Evolutionary conservation across 2,888 invertebrate species (phyloP).

Genomic region (Drosophila falleni): DNA sequence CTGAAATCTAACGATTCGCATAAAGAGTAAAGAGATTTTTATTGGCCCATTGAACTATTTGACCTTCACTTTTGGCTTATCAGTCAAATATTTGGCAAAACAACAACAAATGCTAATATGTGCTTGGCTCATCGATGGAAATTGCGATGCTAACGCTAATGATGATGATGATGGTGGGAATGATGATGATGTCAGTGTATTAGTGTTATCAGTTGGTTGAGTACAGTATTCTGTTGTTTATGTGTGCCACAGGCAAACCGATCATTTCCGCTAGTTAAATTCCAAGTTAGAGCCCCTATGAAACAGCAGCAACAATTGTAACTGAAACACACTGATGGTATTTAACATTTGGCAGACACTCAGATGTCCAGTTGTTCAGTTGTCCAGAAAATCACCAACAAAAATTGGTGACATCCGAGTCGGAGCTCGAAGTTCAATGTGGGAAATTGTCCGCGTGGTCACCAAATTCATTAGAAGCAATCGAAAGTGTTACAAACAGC

Average conservation of each 20-base stretch:
- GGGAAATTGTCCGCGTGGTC: slow-evolving; percentile 9
- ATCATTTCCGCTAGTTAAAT: slow-evolving; percentile 54
- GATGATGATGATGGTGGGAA: slow-evolving; percentile 2
- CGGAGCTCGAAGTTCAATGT: slow-evolving; percentile 15
- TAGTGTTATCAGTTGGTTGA: slow-evolving; percentile 41
- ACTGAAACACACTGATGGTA: slow-evolving; percentile 20
- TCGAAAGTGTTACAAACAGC: slow-evolving; percentile 70
- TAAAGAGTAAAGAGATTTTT: slow-evolving; percentile 30
- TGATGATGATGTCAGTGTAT: slow-evolving; percentile 54
- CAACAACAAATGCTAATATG: slow-evolving; percentile 16
- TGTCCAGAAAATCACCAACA: slow-evolving; percentile 2
- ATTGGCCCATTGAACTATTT: slow-evolving; percentile 54
- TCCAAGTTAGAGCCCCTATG: slow-evolving; percentile 37
- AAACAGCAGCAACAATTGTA: slow-evolving; percentile 9
- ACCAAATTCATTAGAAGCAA: slow-evolving; percentile 50
- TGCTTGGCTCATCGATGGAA: neutral
- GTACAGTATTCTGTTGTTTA: neutral
- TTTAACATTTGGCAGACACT: slow-evolving; percentile 39
- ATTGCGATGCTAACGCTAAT: slow-evolving; percentile 1
- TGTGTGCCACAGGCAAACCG: slow-evolving; percentile 25
- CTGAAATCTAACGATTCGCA: slow-evolving; percentile 21
- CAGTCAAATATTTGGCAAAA: slow-evolving; percentile 52
- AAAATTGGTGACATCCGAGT: slow-evolving; percentile 60
- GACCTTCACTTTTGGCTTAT: slow-evolving; percentile 55
- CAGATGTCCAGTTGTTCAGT: neutral